Evolutionary conservation across 2,888 invertebrate species (phyloP).

Genomic region (Stictocephala bisonia): DNA sequence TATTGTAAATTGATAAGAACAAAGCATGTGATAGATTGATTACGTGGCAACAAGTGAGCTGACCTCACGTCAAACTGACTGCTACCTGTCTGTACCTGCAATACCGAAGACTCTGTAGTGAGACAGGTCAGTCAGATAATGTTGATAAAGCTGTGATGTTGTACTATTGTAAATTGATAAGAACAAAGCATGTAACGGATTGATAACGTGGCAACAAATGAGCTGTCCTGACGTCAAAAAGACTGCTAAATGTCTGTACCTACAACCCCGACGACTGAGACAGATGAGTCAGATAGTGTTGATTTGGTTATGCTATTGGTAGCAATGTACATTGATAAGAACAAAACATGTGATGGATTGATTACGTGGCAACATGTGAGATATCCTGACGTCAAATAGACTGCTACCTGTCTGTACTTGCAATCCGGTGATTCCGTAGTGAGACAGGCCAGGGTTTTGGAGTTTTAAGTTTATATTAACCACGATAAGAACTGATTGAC

Average conservation of each 20-base stretch:
- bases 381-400: conserved; percentile 86
- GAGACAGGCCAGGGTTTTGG: conserved; percentile 87
- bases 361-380: conserved; percentile 88
- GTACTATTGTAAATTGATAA: no score
- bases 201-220: conserved; percentile 88
- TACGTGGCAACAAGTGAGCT: conserved; percentile 87
- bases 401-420: conserved; percentile 82
- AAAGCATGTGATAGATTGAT: no score
- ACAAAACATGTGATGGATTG: no score
- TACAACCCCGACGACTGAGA: conserved; percentile 88
- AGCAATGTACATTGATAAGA: no score
- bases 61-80: conserved; percentile 84
- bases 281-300: conserved; percentile 72
- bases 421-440: conserved; percentile 85
- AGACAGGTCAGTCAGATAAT: conserved; percentile 76
- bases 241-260: conserved; percentile 79
- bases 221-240: conserved; percentile 88
- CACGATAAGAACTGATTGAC: no score
- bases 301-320: no score
- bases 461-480: no score
- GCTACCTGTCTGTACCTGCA: conserved; percentile 85
- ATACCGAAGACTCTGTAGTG: conserved; percentile 85
- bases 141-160: no score
- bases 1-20: no score
- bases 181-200: no score